Evolutionary conservation across 2,888 invertebrate species (phyloP).

Genomic region (Oscheius sp.): DNA sequence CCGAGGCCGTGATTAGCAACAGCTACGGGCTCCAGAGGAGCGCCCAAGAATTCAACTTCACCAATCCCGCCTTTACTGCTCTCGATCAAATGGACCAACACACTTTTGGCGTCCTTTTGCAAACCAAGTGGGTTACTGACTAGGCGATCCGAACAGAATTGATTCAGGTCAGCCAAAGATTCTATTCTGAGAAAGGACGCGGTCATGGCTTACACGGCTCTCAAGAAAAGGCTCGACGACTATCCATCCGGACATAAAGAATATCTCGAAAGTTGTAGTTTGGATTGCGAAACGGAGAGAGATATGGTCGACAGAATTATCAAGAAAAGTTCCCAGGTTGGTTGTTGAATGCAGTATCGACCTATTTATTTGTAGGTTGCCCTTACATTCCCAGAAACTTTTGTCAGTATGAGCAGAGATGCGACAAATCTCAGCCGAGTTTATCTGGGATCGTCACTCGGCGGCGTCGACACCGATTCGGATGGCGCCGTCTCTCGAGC

Average conservation of each 20-base stretch:
- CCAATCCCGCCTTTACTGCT: slow-evolving; percentile 63
- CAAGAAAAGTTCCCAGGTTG: slow-evolving; percentile 55
- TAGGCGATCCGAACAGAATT: too few relatives aligned
- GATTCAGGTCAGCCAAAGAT: slow-evolving; percentile 46
- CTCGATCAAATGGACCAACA: slow-evolving; percentile 45
- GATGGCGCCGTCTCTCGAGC: slow-evolving; percentile 65
- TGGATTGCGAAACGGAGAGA: slow-evolving; percentile 51
- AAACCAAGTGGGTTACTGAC: slow-evolving; percentile 22
- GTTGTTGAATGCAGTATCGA: too few relatives aligned
- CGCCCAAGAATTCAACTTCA: slow-evolving; percentile 56
- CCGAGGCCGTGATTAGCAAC: slow-evolving; percentile 43
- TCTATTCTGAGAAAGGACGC: slow-evolving; percentile 55
- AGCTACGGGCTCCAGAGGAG: slow-evolving; percentile 44
- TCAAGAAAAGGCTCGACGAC: slow-evolving; percentile 58
- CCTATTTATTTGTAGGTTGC: slow-evolving; percentile 39
- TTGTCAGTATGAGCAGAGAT: slow-evolving; percentile 57
- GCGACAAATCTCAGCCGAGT: slow-evolving; percentile 54
- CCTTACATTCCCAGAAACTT: slow-evolving; percentile 62
- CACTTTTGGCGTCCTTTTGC: slow-evolving; percentile 56
- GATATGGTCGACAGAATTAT: slow-evolving; percentile 60
- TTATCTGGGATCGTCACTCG: slow-evolving; percentile 55
- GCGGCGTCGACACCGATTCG: slow-evolving; percentile 62
- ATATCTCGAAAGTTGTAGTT: slow-evolving; percentile 46
- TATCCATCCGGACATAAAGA: slow-evolving; percentile 51
- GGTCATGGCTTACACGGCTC: slow-evolving; percentile 49